Evolutionary conservation across 2,888 invertebrate genomes (phyloP), one percentile per base, ranked within the genome.

Genomic region (Clusia tigrina): DNA sequence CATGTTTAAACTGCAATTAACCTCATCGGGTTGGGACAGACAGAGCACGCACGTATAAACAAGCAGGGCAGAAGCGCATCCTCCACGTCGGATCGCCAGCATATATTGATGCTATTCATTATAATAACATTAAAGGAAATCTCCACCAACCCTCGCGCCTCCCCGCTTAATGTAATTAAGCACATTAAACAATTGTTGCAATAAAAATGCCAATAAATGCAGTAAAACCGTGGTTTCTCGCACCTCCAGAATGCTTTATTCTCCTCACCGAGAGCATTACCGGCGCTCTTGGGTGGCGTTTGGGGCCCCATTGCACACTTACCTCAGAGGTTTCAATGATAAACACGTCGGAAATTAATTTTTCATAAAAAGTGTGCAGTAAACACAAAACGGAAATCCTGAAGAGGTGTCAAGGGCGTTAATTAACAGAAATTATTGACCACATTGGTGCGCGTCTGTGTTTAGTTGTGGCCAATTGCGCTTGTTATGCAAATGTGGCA

Each of bases 1-100:
- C 78, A 79, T 74, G 78, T 78, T 78, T 78, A 79, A 78, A 78
- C 78, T 76, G 78, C 79, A 78, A 78, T 78, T 78, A 78, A 78
- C 76, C 78, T 62, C 77, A 75, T 69, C 72, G 73, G 79, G 6
- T 17, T 54, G 2, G 17, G n/a, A 42, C 42, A 42, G 32, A 32
- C 32, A 32, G 32, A 32, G 6, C 15, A 6, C 54, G 12, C 48
- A 23, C 51, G 3, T n/a, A 18, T 53, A 10, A 9, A 25, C 23
- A 5, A 37, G 24, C 12, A 9, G 42, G 3, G 18, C 48, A 26
- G 12, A 53, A 5, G 32, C 37, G 22, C 46, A 2, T 48, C 10
- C 51, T 2, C 6, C 2, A 10, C 22, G 32, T n/a, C 57, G 58
- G 54, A 48, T 42, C 58, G 25, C 12, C n/a, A n/a, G 70, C 74